Conservation (phyloP, 2,113 vertebrate species). For the Xiphophorus hellerii region DNA sequence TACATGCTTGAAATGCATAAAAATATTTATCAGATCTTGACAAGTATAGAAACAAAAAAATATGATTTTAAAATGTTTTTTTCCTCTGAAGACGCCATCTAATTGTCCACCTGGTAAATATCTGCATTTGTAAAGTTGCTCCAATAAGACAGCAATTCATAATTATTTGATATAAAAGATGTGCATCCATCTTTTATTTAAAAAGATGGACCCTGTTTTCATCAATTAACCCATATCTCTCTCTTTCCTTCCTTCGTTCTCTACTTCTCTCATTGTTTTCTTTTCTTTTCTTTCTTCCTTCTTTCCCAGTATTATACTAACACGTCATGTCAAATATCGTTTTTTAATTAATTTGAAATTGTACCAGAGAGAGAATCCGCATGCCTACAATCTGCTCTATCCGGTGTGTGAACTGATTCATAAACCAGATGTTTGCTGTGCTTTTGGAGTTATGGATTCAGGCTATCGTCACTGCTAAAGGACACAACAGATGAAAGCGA, state of each 20-base stretch:
- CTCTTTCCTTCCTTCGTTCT: no score
- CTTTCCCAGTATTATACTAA: no score
- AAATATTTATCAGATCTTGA: background rate
- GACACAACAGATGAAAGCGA: conserved; percentile 42
- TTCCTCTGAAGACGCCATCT: background rate
- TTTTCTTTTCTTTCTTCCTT: no score
- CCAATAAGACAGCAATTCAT: no score
- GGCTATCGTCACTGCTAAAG: conserved; percentile 51
- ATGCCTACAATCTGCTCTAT: conserved; percentile 74
- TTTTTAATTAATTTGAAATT: conserved; percentile 72
- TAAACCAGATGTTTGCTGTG: conserved; percentile 78
- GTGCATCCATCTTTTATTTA: no score
- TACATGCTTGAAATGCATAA: background rate
- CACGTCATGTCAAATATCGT: conserved; percentile 14
- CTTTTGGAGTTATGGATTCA: conserved; percentile 50
- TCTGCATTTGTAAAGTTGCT: background rate
- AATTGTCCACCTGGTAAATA: background rate
- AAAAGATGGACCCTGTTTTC: no score
- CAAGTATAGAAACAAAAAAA: background rate
- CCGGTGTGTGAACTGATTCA: conserved; percentile 78
- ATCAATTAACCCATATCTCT: no score
- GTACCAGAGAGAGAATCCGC: conserved; percentile 68
- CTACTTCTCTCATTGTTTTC: no score
- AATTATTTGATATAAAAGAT: no score
- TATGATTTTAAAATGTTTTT: background rate